A percentile compares a stretch with the other conserved stretches of the same genome.
phyloP scores from a whole-genome alignment of 1,140 invertebrate species.

The Euura lappo region DNA sequence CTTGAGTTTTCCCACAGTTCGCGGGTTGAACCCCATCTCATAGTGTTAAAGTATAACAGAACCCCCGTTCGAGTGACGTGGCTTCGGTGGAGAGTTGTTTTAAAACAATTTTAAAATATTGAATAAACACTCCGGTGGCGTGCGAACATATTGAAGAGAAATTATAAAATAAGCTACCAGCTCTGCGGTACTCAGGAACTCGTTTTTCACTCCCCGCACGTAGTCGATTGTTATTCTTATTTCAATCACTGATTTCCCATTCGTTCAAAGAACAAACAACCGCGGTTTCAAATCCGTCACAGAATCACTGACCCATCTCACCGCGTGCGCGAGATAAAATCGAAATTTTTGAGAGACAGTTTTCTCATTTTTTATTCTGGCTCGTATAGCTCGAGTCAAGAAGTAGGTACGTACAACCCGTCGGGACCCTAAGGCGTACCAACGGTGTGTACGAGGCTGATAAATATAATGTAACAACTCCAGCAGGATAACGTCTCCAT shows the following conservation, averaged over 20 bases:
- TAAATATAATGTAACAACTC: conserved; percentile 60
- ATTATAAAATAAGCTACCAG: conserved; percentile 42
- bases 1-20: conserved; percentile 6
- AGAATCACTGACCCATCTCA: too few relatives aligned
- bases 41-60: too few relatives aligned
- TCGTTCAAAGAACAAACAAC: background rate
- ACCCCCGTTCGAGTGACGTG: background rate
- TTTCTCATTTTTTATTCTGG: too few relatives aligned
- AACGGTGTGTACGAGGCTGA: conserved; percentile 44
- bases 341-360: too few relatives aligned
- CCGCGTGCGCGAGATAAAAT: too few relatives aligned
- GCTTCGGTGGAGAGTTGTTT: conserved; percentile 30
- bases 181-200: background rate
- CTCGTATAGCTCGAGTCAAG: background rate
- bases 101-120: conserved; percentile 45
- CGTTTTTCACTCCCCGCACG: conserved; percentile 20
- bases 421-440: background rate
- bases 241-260: background rate
- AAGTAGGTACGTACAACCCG: background rate
- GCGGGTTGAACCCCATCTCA: background rate
- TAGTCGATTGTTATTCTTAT: conserved; percentile 9
- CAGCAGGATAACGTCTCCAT: conserved; percentile 54
- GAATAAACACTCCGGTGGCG: conserved; percentile 35
- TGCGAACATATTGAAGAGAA: conserved; percentile 32
- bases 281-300: too few relatives aligned